phyloP scores from a whole-genome alignment of 2,113 vertebrate genomes.

The Coregonus clupeaformis region DNA sequence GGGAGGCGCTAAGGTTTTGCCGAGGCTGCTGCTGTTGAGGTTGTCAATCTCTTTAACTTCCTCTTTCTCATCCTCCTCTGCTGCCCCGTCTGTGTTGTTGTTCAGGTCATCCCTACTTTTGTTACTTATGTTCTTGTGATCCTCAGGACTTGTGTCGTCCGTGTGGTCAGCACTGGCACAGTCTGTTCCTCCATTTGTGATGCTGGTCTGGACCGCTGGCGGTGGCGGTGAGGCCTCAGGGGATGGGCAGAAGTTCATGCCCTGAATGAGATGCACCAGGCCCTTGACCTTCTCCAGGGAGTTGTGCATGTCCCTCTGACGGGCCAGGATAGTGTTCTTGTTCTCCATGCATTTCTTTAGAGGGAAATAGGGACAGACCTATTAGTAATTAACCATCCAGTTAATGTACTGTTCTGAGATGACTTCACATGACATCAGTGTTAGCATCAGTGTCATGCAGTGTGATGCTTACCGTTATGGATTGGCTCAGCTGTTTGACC shows the following conservation, averaged over 20 bases:
- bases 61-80: not conserved
- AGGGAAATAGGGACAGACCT: not conserved
- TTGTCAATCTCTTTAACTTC: slow-evolving; percentile 54
- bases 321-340: slow-evolving; percentile 83
- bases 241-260: slow-evolving; percentile 80
- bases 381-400: not conserved
- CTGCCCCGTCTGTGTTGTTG: not conserved
- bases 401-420: not conserved
- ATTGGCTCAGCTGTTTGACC: slow-evolving; percentile 86
- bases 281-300: slow-evolving; percentile 89
- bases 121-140: slow-evolving; percentile 8
- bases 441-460: not conserved
- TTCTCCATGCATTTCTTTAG: slow-evolving; percentile 88
- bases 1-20: slow-evolving; percentile 40
- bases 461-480: slow-evolving; percentile 77
- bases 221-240: slow-evolving; percentile 52
- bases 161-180: slow-evolving; percentile 7
- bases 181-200: slow-evolving; percentile 74
- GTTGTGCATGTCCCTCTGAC: slow-evolving; percentile 89
- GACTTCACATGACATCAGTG: not conserved
- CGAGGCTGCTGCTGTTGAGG: slow-evolving; percentile 46
- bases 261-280: slow-evolving; percentile 86
- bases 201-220: slow-evolving; percentile 31
- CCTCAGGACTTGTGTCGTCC: not conserved
- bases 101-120: not conserved